A percentile compares a stretch with the other conserved stretches of the same genome.
Conservation (phyloP, 1,140 invertebrate genomes). For the Manduca sexta region DNA sequence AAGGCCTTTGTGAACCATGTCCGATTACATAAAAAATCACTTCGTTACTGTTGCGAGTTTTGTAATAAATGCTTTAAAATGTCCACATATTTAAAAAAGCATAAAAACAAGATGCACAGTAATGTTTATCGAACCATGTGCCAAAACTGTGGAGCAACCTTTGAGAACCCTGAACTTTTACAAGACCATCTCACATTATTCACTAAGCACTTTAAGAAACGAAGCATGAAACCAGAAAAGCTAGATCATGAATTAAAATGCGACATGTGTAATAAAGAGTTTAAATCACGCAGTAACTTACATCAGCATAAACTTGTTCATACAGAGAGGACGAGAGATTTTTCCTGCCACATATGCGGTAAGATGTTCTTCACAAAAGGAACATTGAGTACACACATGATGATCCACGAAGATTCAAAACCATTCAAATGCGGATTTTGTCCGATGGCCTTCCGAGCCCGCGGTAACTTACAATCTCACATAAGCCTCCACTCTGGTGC, state of each 20-base stretch:
- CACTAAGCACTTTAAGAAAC: slow-evolving; percentile 25
- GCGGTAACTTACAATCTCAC: slow-evolving; percentile 71
- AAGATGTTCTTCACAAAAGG: slow-evolving; percentile 69
- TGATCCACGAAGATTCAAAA: slow-evolving; percentile 52
- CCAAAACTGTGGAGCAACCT: slow-evolving; percentile 42
- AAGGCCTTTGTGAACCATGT: slow-evolving; percentile 49
- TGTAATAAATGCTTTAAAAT: slow-evolving; percentile 46
- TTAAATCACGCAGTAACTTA: slow-evolving; percentile 53
- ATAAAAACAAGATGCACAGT: slow-evolving; percentile 36
- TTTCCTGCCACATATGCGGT: slow-evolving; percentile 58
- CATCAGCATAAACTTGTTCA: slow-evolving; percentile 54
- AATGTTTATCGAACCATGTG: slow-evolving; percentile 37
- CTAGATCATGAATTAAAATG: slow-evolving; percentile 45
- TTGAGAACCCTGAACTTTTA: slow-evolving; percentile 40
- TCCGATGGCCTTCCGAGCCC: slow-evolving; percentile 47
- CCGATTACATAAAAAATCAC: slow-evolving; percentile 38
- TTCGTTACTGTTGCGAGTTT: slow-evolving; percentile 53
- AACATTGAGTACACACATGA: slow-evolving; percentile 51
- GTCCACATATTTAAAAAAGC: slow-evolving; percentile 35
- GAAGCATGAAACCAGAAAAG: slow-evolving; percentile 16
- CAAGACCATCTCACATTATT: slow-evolving; percentile 48
- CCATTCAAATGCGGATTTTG: slow-evolving; percentile 59
- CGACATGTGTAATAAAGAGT: slow-evolving; percentile 49
- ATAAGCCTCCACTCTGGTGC: slow-evolving; percentile 79
- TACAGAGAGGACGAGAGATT: slow-evolving; percentile 48